phyloP scores from a whole-genome alignment of 2,113 vertebrate species.

The Oryzias curvinotus region DNA sequence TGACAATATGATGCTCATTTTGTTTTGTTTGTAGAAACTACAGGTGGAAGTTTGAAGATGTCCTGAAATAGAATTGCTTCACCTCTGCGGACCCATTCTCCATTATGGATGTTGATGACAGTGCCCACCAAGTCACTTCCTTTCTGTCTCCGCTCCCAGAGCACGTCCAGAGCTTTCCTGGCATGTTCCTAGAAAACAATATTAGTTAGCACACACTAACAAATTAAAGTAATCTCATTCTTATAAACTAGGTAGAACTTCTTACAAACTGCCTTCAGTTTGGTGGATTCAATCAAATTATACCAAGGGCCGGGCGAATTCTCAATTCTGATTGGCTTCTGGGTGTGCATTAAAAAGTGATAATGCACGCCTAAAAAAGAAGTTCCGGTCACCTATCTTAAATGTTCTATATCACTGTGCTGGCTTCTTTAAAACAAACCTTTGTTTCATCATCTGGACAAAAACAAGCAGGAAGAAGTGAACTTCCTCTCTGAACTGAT shows the following conservation, averaged over 20 bases:
- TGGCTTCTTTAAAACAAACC: no score
- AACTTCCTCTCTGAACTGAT: no score
- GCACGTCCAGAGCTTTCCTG: constrained; percentile 93
- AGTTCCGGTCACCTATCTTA: no score
- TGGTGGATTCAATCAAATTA: neutral
- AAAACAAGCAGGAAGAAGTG: no score
- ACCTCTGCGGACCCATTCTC: constrained; percentile 89
- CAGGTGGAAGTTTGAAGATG: neutral
- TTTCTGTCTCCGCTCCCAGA: constrained; percentile 95
- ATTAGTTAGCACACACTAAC: neutral
- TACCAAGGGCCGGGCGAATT: no score
- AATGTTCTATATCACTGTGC: no score
- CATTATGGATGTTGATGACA: constrained; percentile 97
- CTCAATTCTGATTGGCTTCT: no score
- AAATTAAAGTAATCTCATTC: neutral
- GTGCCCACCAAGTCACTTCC: constrained; percentile 97
- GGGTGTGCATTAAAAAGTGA: no score
- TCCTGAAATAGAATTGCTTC: constrained; percentile 21
- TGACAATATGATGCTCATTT: neutral
- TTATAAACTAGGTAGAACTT: no score
- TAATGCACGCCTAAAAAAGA: no score
- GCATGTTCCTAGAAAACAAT: constrained; percentile 84
- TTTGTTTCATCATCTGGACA: no score
- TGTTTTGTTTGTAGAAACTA: neutral
- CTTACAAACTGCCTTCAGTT: neutral